Evolutionary conservation across 2,113 vertebrate species (phyloP), one percentile per base, ranked within the genome.

Genomic region (Galbula dea): DNA sequence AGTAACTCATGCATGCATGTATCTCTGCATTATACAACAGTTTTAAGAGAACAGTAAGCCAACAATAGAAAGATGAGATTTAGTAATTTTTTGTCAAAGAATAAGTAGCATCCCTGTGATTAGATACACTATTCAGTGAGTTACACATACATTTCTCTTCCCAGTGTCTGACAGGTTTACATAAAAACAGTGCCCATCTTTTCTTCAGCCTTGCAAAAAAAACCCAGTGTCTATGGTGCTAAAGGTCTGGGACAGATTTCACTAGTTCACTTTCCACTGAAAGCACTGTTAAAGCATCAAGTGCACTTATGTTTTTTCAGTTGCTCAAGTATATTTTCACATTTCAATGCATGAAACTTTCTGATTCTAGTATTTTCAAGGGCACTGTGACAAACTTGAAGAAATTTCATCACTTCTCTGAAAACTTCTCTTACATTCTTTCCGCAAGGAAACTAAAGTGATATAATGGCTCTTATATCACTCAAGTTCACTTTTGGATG

Each of bases 1-100:
- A 63, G 26, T 37, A 43, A 34, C n/a, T 48, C 20, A 37, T 4
- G 10, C 29, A 54, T 8, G 30, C 2, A 7, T 19, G 9, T 1
- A 1, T 23, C 30, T 57, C 8, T 34, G 11, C 32, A 51, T 32
- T n/a, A 52, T 10, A 48, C 1, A 7, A 22, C 22, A 55, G 23
- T 46, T n/a, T n/a, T 22, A 51, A 63, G 5, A 43, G 7, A 65
- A 18, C 2, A 45, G 8, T 23, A 43, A 75, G 11, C 4, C 13
- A 59, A 0, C 23, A 51, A 57, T 1, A 30, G 2, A 34, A 69
- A 43, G 14, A 48, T 0, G 2, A 18, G 5, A 37, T 49, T 61
- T 49, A 51, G 5, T 67, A 41, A 55, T 73, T 88, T 48, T 12
- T 23, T 26, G 11, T 3, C 63, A 32, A 21, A 76, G 78, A 82